Percentiles rank a stretch among this genome's conserved stretches.
Evolutionary conservation across 2,797 vertebrate genomes (phyloP).

Genomic region (Ceyx erithaca): DNA sequence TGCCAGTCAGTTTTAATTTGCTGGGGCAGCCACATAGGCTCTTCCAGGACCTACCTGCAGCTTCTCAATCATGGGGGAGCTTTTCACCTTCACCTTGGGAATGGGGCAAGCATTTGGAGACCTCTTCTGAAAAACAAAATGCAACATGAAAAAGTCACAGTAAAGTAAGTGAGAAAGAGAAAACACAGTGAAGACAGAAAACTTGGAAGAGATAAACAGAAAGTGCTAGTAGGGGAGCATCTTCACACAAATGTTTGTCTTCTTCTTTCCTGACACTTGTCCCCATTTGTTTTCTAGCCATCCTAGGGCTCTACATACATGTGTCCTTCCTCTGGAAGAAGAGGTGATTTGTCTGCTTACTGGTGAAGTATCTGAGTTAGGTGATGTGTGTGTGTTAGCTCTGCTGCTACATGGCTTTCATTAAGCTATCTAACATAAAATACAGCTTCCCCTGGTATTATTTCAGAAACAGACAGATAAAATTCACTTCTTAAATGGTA

Average conservation of each 20-base stretch:
- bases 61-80: constrained; percentile 84
- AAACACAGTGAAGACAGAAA: not conserved
- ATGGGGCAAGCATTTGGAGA: constrained; percentile 62
- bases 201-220: not conserved
- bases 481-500: not conserved
- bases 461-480: not conserved
- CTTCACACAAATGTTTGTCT: not conserved
- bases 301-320: not conserved
- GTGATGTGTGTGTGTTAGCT: not conserved
- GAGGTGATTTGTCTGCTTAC: not conserved
- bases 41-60: constrained; percentile 77
- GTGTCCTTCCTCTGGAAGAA: not conserved
- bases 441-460: not conserved
- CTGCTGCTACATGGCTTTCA: not conserved
- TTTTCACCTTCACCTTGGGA: constrained; percentile 82
- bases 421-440: not conserved
- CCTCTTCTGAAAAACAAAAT: constrained; percentile 72
- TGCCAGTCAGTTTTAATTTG: not conserved
- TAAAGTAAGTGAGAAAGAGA: not conserved
- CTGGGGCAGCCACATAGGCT: not conserved
- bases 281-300: not conserved
- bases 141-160: not conserved
- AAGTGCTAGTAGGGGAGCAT: not conserved
- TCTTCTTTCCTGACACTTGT: not conserved
- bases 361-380: not conserved